Base-by-base conservation (phyloP, 2,113 vertebrate species). In the Mixornis gularis region DNA sequence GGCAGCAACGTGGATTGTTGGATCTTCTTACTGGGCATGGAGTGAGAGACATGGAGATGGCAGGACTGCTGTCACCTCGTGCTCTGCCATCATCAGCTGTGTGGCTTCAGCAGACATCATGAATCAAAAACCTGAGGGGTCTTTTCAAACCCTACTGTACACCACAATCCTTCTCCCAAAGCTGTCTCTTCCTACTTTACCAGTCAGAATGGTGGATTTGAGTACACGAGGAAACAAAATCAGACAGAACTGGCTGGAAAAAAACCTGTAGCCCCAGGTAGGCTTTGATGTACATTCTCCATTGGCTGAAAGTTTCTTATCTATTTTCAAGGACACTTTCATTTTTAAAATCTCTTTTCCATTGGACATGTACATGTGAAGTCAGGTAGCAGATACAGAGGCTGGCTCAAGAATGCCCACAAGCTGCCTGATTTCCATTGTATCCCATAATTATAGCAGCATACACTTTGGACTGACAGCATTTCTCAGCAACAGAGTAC, bases 291-390 rank as follows among this genome's bases (percentile, higher is more conserved):
- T 63, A 41, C 14, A 15, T 83, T 74, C 20, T 32, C 17, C 13
- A 59, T 38, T 73, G 68, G 60, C 7, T 91, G 51, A 26, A 96
- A 91, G 68, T 78, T 85, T 71, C 53, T 72, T 52, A 20, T 79
- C 49, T 82, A 51, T 16, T 85, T 90, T 92, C 82, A 91, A 95
- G 88, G 90, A n/a, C 88, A 80, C 25, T 90, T 63, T 48, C 29
- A 19, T 90, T 90, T 93, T 79, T 43, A 70, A 87, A 59, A 59
- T 70, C 24, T 38, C 17, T 70, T 89, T 93, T 88, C 51, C 26
- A 13, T 13, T 85, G 63, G 38, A 30, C 29, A 12, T 7, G 60
- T 41, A 26, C 21, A 6, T 44, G 40, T 41, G 38, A 81, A 92
- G 48, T 34, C 74, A 74, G 51, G 70, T 5, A 89, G 44, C 40